A percentile compares a stretch with the other conserved stretches of the same genome.
These are phyloP conservation scores for Chionis minor DNA, from an alignment of 2,113 vertebrate genomes.

Conservation along the genomic window DNA sequence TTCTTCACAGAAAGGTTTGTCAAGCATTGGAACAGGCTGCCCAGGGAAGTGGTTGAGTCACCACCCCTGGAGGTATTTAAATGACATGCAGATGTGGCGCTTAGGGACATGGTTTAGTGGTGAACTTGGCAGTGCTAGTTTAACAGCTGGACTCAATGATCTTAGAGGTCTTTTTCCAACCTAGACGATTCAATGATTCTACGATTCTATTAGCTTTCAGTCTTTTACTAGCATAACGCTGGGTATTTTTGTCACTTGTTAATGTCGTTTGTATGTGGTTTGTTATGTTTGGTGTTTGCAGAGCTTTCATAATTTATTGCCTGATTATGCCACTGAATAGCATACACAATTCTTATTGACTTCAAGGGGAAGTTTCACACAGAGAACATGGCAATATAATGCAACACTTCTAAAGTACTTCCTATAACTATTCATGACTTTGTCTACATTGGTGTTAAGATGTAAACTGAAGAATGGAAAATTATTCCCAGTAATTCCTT, in stretches of 20 bases:
- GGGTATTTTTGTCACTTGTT: constrained; percentile 38
- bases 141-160: neutral
- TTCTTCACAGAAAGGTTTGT: neutral
- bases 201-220: neutral
- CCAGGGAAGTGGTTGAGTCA: neutral
- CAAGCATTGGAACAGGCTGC: neutral
- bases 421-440: constrained; percentile 64
- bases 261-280: constrained; percentile 1
- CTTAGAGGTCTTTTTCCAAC: neutral
- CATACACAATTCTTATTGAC: constrained; percentile 23
- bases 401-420: constrained; percentile 1
- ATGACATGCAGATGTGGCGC: no score
- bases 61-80: neutral
- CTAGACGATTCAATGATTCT: neutral
- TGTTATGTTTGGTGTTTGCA: constrained; percentile 39
- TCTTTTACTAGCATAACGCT: neutral
- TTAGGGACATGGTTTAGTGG: neutral
- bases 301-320: constrained; percentile 51
- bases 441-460: constrained; percentile 48
- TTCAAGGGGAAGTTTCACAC: constrained; percentile 54
- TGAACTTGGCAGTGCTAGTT: neutral
- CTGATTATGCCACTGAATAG: constrained; percentile 50
- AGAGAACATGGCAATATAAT: constrained; percentile 68
- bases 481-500: constrained; percentile 52
- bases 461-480: constrained; percentile 52